phyloP scores from a whole-genome alignment of 2,797 vertebrate species.

The Mareca penelope region DNA sequence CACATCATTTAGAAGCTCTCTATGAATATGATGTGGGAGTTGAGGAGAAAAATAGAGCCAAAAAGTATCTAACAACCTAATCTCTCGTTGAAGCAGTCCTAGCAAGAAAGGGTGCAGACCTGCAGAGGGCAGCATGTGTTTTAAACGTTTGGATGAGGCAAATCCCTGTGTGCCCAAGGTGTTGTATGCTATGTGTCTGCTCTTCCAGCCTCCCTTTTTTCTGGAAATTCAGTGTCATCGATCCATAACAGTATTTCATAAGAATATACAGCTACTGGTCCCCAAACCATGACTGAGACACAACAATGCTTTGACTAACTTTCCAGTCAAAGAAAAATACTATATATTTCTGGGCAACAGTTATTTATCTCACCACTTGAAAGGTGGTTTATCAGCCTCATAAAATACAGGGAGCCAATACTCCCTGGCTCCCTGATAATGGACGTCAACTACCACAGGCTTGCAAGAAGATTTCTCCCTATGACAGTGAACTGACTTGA shows the following conservation, averaged over 20 bases:
- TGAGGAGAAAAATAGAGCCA: background rate
- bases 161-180: background rate
- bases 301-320: background rate
- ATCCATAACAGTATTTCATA: background rate
- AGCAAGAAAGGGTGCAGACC: background rate
- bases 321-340: background rate
- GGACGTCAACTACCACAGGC: background rate
- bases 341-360: background rate
- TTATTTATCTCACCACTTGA: background rate
- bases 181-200: background rate
- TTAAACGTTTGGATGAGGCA: background rate
- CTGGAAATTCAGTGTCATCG: background rate
- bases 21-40: background rate
- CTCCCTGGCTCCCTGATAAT: too few relatives aligned
- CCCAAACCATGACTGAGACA: background rate
- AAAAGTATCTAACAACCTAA: background rate
- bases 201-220: background rate
- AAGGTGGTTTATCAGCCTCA: background rate
- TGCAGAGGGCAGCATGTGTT: background rate
- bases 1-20: background rate
- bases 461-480: background rate
- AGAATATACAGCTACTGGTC: background rate
- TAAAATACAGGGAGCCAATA: background rate
- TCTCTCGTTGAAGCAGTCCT: background rate
- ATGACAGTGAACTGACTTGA: background rate